These are phyloP conservation scores for Myotis pilosus DNA, from an alignment of 2,797 vertebrate species.

Conservation along the genomic window DNA sequence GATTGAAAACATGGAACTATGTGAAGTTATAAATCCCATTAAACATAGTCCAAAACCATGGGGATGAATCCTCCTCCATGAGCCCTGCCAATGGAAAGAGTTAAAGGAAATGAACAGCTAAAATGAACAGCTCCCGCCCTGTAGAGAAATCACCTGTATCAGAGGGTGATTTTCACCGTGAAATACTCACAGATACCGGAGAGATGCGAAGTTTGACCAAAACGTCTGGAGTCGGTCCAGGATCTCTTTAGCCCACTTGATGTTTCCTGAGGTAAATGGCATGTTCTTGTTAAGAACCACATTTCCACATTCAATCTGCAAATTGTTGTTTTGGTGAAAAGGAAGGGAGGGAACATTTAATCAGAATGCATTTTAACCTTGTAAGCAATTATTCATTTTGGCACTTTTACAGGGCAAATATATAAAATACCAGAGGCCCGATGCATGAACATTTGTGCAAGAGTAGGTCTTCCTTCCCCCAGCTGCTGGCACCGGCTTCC, in stretches of 20 bases:
- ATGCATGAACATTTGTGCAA: too few relatives aligned
- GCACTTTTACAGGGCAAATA: not conserved
- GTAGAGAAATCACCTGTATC: not conserved
- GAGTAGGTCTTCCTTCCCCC: too few relatives aligned
- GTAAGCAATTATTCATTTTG: not conserved
- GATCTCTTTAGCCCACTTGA: constrained; percentile 88
- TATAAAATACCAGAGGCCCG: not conserved
- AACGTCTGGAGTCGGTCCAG: constrained; percentile 84
- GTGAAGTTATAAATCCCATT: not conserved
- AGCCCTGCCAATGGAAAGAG: not conserved
- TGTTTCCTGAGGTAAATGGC: constrained; percentile 85
- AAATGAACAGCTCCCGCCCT: not conserved
- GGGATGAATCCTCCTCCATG: not conserved
- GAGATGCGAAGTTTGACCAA: constrained; percentile 84
- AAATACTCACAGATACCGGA: constrained; percentile 84
- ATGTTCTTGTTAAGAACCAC: constrained; percentile 86
- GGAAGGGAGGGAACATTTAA: not conserved
- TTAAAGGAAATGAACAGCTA: not conserved
- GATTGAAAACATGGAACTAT: not conserved
- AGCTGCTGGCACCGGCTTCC: too few relatives aligned
- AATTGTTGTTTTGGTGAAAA: constrained; percentile 15
- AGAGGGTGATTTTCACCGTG: not conserved
- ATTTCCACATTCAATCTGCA: constrained; percentile 77
- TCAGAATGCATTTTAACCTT: not conserved
- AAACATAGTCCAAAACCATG: not conserved